Evolutionary conservation across 64 coral and sea anemone species (phyloP).

Genomic region (Dendrophyllia cribrosa): DNA sequence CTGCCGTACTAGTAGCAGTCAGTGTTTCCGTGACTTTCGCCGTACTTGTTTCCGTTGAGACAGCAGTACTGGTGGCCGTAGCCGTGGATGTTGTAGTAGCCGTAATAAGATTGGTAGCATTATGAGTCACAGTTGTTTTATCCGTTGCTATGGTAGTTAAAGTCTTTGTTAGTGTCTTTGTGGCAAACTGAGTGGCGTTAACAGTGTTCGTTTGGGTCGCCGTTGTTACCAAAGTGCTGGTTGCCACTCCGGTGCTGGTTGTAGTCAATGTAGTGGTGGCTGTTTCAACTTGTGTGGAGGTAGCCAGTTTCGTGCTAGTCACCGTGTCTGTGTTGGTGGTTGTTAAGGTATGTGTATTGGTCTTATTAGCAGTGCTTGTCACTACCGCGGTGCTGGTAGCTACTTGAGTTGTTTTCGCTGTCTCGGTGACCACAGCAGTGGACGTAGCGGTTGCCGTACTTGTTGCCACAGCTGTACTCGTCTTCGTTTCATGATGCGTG

Average conservation of each 20-base stretch:
- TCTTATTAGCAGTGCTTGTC: too few relatives aligned
- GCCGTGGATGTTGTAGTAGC: conserved; percentile 44
- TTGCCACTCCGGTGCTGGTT: conserved; percentile 17
- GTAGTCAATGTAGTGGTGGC: not conserved
- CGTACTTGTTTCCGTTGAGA: conserved; percentile 34
- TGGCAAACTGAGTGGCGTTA: conserved; percentile 9
- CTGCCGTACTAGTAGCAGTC: conserved; percentile 12
- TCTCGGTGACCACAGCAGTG: conserved; percentile 16
- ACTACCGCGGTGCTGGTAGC: too few relatives aligned
- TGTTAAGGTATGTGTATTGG: not conserved
- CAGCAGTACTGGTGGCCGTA: conserved; percentile 16
- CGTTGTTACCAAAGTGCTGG: conserved; percentile 26
- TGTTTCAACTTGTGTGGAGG: not conserved
- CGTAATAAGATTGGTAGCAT: conserved; percentile 34
- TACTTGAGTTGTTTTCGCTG: not conserved
- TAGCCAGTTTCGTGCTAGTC: not conserved
- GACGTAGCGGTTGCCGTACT: conserved; percentile 7
- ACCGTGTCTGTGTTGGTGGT: not conserved
- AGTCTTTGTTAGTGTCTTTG: conserved; percentile 36
- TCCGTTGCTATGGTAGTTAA: conserved; percentile 36
- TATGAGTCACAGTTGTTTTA: not conserved
- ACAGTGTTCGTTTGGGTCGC: conserved; percentile 42
- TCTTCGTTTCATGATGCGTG: not conserved
- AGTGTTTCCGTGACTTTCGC: conserved; percentile 20
- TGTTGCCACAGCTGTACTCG: conserved; percentile 24